These are phyloP conservation scores for Beroe ovata DNA, from an alignment of 37 sponge, comb jelly and placozoan species.

Conservation along the genomic window DNA sequence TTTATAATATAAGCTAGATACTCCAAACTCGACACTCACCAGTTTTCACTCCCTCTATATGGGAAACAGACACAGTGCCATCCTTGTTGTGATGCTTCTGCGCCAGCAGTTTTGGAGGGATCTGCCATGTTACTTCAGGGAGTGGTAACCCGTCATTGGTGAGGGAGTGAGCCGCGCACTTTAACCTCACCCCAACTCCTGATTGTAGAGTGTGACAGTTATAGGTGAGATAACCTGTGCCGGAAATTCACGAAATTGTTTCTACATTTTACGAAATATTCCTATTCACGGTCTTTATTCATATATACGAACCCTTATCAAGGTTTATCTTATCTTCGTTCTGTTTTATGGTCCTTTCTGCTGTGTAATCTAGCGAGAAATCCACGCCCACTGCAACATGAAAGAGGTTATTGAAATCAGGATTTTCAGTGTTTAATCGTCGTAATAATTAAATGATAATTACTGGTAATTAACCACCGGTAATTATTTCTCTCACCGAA, in stretches of 20 bases:
- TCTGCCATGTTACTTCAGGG: constrained; percentile 22
- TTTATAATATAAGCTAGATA: too few relatives aligned
- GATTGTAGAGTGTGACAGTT: too few relatives aligned
- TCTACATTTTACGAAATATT: too few relatives aligned
- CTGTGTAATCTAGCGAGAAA: not conserved
- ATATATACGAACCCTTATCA: not conserved
- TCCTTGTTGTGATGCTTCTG: not conserved
- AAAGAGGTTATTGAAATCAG: too few relatives aligned
- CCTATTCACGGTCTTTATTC: too few relatives aligned
- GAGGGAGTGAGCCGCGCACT: not conserved
- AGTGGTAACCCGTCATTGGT: constrained; percentile 24
- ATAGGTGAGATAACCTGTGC: too few relatives aligned
- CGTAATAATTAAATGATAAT: too few relatives aligned
- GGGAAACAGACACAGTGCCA: not conserved
- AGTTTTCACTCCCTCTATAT: not conserved
- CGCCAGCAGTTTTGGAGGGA: not conserved
- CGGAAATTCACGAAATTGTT: too few relatives aligned
- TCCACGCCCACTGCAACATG: not conserved
- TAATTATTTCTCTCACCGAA: constrained; percentile 10
- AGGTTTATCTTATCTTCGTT: not conserved
- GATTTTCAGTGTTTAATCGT: too few relatives aligned
- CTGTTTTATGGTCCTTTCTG: not conserved
- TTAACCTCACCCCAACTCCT: not conserved
- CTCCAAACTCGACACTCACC: too few relatives aligned
- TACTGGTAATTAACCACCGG: too few relatives aligned